Evolutionary conservation across 2,113 vertebrate genomes (phyloP).

Genomic region (Odontesthes bonariensis): DNA sequence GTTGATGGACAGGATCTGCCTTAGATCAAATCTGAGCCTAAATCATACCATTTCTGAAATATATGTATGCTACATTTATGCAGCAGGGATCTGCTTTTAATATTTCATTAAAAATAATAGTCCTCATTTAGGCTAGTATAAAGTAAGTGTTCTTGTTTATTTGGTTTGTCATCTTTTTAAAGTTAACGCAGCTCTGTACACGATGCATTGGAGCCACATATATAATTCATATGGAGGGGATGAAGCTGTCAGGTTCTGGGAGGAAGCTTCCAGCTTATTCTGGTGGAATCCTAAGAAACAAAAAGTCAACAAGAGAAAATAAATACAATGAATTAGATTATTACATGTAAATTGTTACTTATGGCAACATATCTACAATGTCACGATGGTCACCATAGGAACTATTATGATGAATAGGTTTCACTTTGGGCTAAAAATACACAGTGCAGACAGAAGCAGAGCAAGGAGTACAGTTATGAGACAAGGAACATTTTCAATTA

Average conservation of each 20-base stretch:
- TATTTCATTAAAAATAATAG: background rate
- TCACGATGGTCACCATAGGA: slow-evolving; percentile 1
- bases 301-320: background rate
- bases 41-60: background rate
- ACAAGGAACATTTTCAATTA: no score
- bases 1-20: background rate
- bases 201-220: background rate
- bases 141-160: background rate
- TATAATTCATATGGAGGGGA: background rate
- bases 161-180: background rate
- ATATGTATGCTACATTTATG: background rate
- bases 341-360: background rate
- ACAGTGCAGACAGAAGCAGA: background rate
- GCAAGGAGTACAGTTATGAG: background rate
- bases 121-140: background rate
- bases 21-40: background rate
- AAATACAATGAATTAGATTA: background rate
- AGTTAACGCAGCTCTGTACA: background rate
- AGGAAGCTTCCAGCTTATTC: background rate
- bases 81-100: background rate
- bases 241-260: background rate
- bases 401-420: slow-evolving; percentile 10
- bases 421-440: background rate
- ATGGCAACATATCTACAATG: background rate
- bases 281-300: background rate